Conservation (phyloP, 2,888 invertebrate genomes). For the Sesia apiformis region DNA sequence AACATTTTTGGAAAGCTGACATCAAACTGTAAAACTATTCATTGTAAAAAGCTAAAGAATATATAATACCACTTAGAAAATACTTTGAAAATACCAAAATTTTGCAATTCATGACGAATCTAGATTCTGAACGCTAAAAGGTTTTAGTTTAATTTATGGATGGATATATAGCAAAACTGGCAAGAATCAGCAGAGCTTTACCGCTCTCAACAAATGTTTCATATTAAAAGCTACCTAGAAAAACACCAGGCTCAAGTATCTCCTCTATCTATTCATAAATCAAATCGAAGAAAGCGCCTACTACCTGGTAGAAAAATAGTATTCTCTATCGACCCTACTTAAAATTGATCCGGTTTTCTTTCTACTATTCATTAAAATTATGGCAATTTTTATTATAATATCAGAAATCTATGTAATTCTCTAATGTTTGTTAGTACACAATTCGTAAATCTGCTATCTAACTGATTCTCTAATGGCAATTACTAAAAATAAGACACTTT, state of each 20-base stretch:
- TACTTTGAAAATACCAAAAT: slow-evolving; percentile 35
- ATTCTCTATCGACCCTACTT: slow-evolving; percentile 54
- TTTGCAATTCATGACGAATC: slow-evolving; percentile 49
- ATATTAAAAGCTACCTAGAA: slow-evolving; percentile 54
- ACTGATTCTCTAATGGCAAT: slow-evolving; percentile 63
- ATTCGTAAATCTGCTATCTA: slow-evolving; percentile 67
- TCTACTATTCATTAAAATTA: slow-evolving; percentile 41
- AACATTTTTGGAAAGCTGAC: slow-evolving; percentile 62
- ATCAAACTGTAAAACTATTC: slow-evolving; percentile 68
- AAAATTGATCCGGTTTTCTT: slow-evolving; percentile 55
- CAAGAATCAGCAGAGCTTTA: slow-evolving; percentile 53
- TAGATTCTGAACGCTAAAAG: slow-evolving; percentile 49
- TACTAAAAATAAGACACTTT: slow-evolving; percentile 73
- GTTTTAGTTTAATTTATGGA: slow-evolving; percentile 56
- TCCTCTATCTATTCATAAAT: slow-evolving; percentile 54
- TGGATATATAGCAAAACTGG: slow-evolving; percentile 64
- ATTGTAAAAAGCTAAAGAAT: slow-evolving; percentile 60
- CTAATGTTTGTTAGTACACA: slow-evolving; percentile 56
- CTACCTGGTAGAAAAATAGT: slow-evolving; percentile 64
- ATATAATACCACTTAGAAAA: slow-evolving; percentile 57
- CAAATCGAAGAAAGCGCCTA: slow-evolving; percentile 60
- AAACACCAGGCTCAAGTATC: slow-evolving; percentile 56
- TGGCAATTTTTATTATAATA: slow-evolving; percentile 28
- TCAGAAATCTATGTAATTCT: slow-evolving; percentile 50
- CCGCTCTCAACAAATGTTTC: slow-evolving; percentile 29